Evolutionary conservation across 2,113 vertebrate species (phyloP).

Genomic region (human (Homo sapiens)): GRCh38 chr2:210256501-210257000

Average conservation of each 20-base stretch:
- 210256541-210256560: constrained; percentile 18
- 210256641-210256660: constrained; percentile 59
- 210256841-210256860: too few relatives aligned
- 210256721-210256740: constrained; percentile 37
- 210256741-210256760: constrained; percentile 35
- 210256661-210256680: constrained; percentile 60
- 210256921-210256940: too few relatives aligned
- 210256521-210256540: constrained; percentile 41
- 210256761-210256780: constrained; percentile 60
- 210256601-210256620: constrained; percentile 60
- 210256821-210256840: too few relatives aligned
- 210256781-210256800: constrained; percentile 12
- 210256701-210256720: constrained; percentile 54
- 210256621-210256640: constrained; percentile 65
- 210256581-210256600: constrained; percentile 42
- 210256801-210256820: constrained; percentile 30
- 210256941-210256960: too few relatives aligned
- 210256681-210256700: constrained; percentile 51
- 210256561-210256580: constrained; percentile 55
- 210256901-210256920: too few relatives aligned
- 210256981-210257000: too few relatives aligned
- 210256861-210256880: too few relatives aligned
- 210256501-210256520: neutral
- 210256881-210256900: too few relatives aligned
- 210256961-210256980: too few relatives aligned